Evolutionary conservation across 2,888 invertebrate genomes (phyloP), one percentile per base, ranked within the genome.

Genomic region (Listrodromus nycthemerus): DNA sequence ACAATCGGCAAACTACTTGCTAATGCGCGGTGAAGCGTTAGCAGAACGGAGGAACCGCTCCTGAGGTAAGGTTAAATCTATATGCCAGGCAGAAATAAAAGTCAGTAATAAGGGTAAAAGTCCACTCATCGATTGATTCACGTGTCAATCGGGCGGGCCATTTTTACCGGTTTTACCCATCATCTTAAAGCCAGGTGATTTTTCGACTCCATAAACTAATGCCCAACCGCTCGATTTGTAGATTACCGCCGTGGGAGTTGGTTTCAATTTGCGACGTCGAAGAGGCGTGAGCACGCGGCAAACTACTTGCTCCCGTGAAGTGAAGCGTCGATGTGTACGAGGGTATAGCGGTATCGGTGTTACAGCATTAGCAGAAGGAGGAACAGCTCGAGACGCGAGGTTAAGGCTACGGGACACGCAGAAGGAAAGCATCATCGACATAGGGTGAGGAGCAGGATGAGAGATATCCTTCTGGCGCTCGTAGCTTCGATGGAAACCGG

Each of bases 401-500:
- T 30, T 50, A n/a, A 30, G 61, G 13, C 27, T 61, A 61, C 2
- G n/a, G 41, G 61, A 61, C 30, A 61, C 33, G 33, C 19, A 41
- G 80, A 21, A 27, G 61, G 6, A 71, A 78, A 55, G 69, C 66
- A 80, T 74, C 45, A 65, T 30, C 61, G 7, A 33, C 27, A 73
- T 27, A 61, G 45, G 27, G 30, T 61, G 33, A n/a, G n/a, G 41
- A 65, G 66, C 33, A 58, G 69, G 63, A 37, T 16, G 66, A 24
- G 61, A 67, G 58, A 37, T 37, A n/a, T n/a, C 63, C 52, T 52
- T n/a, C 55, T 33, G 55, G 58, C 52, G 48, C 73, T 81, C 78
- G 69, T 75, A 82, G 84, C 80, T 77, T 80, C 84, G 82, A 86
- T 81, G 86, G 70, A 82, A 80, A 80, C 84, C 67, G 73, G 71